Percentiles rank a stretch among this genome's conserved stretches.
These are phyloP conservation scores for Aphelenchoides besseyi DNA, from an alignment of 1,140 invertebrate genomes.

Conservation along the genomic window DNA sequence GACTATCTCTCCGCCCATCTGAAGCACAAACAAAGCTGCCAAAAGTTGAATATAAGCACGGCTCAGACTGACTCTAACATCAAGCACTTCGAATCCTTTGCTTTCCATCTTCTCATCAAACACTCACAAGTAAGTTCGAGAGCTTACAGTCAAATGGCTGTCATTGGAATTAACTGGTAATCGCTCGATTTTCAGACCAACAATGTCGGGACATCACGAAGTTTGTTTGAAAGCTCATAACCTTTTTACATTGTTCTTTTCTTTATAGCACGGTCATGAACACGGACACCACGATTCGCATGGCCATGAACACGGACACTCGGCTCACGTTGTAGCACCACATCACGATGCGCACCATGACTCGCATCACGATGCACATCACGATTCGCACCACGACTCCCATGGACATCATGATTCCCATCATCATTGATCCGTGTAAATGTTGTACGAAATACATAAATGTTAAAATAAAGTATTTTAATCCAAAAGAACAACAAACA, in stretches of 20 bases:
- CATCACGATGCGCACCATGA: background rate
- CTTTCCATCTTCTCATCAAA: too few species aligned
- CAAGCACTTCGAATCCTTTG: too few species aligned
- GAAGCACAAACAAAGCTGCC: too few species aligned
- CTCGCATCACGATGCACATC: background rate
- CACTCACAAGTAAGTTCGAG: too few species aligned
- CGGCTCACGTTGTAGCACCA: background rate
- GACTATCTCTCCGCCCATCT: too few species aligned
- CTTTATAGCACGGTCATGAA: too few species aligned
- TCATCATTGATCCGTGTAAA: background rate
- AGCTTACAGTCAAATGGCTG: too few species aligned
- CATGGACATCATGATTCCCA: background rate
- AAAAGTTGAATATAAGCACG: too few species aligned
- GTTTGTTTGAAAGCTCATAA: too few species aligned
- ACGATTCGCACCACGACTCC: background rate
- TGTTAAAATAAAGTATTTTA: background rate
- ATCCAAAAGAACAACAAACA: background rate
- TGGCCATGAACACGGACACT: slow-evolving; percentile 2
- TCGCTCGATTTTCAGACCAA: background rate
- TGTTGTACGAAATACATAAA: background rate
- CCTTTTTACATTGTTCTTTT: too few species aligned
- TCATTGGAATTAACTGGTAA: too few species aligned
- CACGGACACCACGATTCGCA: background rate
- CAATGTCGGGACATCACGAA: background rate
- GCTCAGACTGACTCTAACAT: too few species aligned